Conservation (phyloP, 2,797 vertebrate species). For the Anniella stebbinsi region DNA sequence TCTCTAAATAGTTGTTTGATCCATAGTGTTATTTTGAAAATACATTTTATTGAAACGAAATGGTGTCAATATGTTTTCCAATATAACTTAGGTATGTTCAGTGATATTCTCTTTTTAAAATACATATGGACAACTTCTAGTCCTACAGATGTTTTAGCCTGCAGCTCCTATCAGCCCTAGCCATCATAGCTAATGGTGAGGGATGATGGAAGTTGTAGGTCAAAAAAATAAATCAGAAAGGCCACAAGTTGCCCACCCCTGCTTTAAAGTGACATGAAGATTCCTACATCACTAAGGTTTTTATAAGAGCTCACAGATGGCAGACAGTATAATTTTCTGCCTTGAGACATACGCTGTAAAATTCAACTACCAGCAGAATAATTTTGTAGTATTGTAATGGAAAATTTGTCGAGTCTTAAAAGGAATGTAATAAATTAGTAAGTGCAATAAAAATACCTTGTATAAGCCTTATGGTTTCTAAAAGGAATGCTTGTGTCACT, state of each 20-base stretch:
- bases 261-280: conserved; percentile 6
- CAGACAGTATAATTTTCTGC: conserved; percentile 22
- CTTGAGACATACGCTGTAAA: conserved; percentile 3
- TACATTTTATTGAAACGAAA: no score
- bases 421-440: conserved; percentile 18
- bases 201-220: no score
- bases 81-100: no score
- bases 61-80: no score
- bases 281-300: not conserved
- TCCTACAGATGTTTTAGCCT: no score
- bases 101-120: no score
- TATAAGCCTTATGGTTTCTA: not conserved
- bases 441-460: conserved; percentile 21
- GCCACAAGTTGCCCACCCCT: no score
- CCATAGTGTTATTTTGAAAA: no score
- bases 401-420: conserved; percentile 25
- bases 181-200: no score
- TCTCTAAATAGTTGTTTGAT: not conserved
- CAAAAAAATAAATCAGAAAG: no score
- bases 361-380: conserved; percentile 12
- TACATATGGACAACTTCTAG: no score
- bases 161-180: no score
- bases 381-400: not conserved
- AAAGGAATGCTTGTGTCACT: not conserved
- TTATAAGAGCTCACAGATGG: conserved; percentile 16